These are phyloP conservation scores for Dunckerocampus dactyliophorus DNA, from an alignment of 2,113 vertebrate genomes.

Conservation along the genomic window DNA sequence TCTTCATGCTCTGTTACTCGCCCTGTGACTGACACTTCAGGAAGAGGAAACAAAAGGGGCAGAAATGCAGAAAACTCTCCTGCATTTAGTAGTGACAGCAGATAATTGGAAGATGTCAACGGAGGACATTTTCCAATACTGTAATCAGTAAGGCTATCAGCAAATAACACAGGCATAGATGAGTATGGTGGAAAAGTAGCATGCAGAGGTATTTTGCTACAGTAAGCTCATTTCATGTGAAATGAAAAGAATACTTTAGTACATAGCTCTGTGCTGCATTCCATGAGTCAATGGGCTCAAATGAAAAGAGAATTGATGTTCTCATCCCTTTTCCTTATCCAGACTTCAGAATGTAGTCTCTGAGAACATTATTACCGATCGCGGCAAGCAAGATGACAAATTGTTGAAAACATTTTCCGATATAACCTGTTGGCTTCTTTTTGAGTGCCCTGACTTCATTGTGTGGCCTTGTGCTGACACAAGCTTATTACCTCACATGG, in stretches of 20 bases:
- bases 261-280: not conserved
- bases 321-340: not conserved
- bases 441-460: not conserved
- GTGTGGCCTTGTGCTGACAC: not conserved
- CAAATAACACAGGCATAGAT: not conserved
- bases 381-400: not conserved
- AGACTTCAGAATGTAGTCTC: constrained; percentile 1
- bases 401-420: not conserved
- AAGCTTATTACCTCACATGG: not conserved
- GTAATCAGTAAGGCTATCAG: not conserved
- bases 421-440: constrained; percentile 3
- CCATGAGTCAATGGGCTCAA: not conserved
- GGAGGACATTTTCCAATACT: constrained; percentile 1
- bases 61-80: not conserved
- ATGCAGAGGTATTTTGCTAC: not conserved
- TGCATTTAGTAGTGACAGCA: not conserved
- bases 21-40: not conserved
- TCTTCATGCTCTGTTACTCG: constrained; percentile 2
- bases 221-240: constrained; percentile 4
- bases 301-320: constrained; percentile 5
- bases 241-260: constrained; percentile 1
- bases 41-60: too few species aligned
- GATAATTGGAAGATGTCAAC: not conserved
- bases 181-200: too few species aligned
- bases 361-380: constrained; percentile 1